Conservation (phyloP, 2,113 vertebrate species). For the Pseudorasbora parva region DNA sequence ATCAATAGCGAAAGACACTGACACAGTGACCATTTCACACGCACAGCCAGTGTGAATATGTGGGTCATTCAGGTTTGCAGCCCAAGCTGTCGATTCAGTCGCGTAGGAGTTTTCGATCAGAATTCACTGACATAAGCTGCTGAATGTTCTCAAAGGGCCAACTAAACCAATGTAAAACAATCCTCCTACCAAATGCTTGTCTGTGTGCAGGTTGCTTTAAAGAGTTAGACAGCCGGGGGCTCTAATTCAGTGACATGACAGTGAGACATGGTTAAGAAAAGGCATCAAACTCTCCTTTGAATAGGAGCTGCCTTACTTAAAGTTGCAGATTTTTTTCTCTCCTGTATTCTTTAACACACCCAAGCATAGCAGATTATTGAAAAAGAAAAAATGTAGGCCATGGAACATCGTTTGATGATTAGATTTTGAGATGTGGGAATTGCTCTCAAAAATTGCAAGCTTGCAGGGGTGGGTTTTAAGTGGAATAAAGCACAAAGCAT, state of each 20-base stretch:
- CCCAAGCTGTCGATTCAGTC: constrained; percentile 8
- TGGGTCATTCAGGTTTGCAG: constrained; percentile 5
- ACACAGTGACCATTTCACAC: not conserved
- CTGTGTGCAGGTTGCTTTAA: not conserved
- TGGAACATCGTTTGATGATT: not conserved
- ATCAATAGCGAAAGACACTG: not conserved
- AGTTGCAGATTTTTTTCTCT: not conserved
- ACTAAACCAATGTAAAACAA: not conserved
- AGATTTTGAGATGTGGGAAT: not conserved
- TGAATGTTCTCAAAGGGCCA: not conserved
- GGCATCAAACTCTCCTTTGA: not conserved
- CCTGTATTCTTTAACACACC: not conserved
- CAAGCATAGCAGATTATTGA: not conserved
- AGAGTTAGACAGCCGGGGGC: constrained; percentile 36
- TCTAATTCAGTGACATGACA: constrained; percentile 60
- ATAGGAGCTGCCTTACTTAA: not conserved
- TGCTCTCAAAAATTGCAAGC: not conserved
- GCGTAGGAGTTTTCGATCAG: constrained; percentile 10
- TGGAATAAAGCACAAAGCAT: not conserved
- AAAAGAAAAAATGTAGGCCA: not conserved
- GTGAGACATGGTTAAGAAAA: constrained; percentile 15
- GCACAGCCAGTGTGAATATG: constrained; percentile 15
- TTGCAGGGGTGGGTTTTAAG: not conserved
- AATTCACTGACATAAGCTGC: constrained; percentile 25
- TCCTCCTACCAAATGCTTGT: constrained; percentile 10